Evolutionary conservation across 2,113 vertebrate genomes (phyloP).

Genomic region (Axis porcinus): DNA sequence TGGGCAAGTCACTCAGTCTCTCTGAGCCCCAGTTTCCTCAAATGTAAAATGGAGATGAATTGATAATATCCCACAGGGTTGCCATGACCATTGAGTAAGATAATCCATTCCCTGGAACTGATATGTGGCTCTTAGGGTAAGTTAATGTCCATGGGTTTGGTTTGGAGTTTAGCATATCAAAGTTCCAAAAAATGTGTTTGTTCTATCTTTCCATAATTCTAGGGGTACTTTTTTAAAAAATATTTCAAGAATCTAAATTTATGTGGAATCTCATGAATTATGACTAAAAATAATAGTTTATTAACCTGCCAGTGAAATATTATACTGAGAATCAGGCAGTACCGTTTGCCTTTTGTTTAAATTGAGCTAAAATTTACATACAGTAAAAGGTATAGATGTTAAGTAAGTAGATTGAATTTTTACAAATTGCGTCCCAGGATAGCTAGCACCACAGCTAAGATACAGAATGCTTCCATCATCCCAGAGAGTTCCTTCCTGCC

Average conservation of each 20-base stretch:
- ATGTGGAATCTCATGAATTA: neutral
- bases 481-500: neutral
- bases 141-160: neutral
- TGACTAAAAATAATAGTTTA: neutral
- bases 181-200: neutral
- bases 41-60: neutral
- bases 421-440: neutral
- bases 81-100: neutral
- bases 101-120: neutral
- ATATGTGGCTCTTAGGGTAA: neutral
- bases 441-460: neutral
- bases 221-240: neutral
- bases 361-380: neutral
- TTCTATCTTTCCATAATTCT: neutral
- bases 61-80: neutral
- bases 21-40: neutral
- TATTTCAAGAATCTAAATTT: neutral
- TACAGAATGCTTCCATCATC: neutral
- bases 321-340: neutral
- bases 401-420: neutral
- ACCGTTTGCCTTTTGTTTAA: neutral
- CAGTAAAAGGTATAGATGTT: neutral
- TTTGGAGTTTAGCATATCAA: neutral
- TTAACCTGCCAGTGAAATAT: neutral
- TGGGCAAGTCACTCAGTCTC: neutral